Evolutionary conservation across 2,888 invertebrate genomes (phyloP).

Genomic region (Cantharis rufa): DNA sequence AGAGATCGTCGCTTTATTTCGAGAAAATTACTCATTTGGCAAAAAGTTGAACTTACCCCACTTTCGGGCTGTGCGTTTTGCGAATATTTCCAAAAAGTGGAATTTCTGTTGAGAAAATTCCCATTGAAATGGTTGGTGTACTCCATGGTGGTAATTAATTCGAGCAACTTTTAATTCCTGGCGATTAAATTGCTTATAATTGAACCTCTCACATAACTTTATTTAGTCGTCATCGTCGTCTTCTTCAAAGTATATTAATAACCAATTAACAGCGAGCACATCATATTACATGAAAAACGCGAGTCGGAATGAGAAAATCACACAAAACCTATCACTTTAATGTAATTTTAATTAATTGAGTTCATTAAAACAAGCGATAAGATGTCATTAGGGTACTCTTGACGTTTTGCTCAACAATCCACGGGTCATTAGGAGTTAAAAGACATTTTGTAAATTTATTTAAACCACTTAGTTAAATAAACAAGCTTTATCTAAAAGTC

Average conservation of each 20-base stretch:
- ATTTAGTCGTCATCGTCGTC: background rate
- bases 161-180: background rate
- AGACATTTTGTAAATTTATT: slow-evolving; percentile 15
- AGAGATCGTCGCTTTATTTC: background rate
- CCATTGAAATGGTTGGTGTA: slow-evolving; percentile 34
- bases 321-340: slow-evolving; percentile 18
- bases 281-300: background rate
- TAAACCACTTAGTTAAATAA: slow-evolving; percentile 15
- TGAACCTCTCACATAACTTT: slow-evolving; percentile 13
- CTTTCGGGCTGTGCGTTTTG: slow-evolving; percentile 41
- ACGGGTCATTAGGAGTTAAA: slow-evolving; percentile 14
- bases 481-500: slow-evolving; percentile 16
- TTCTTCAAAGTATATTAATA: background rate
- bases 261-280: slow-evolving; percentile 1
- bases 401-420: slow-evolving; percentile 2
- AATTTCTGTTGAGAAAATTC: slow-evolving; percentile 38
- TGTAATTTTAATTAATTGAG: slow-evolving; percentile 29
- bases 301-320: slow-evolving; percentile 11
- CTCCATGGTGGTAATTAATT: slow-evolving; percentile 31
- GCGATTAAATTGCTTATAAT: background rate
- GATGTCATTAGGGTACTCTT: slow-evolving; percentile 6
- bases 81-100: slow-evolving; percentile 42
- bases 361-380: slow-evolving; percentile 23
- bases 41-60: slow-evolving; percentile 33
- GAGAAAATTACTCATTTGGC: background rate